Conservation (phyloP, 2,797 vertebrate genomes). For the Alca torda region DNA sequence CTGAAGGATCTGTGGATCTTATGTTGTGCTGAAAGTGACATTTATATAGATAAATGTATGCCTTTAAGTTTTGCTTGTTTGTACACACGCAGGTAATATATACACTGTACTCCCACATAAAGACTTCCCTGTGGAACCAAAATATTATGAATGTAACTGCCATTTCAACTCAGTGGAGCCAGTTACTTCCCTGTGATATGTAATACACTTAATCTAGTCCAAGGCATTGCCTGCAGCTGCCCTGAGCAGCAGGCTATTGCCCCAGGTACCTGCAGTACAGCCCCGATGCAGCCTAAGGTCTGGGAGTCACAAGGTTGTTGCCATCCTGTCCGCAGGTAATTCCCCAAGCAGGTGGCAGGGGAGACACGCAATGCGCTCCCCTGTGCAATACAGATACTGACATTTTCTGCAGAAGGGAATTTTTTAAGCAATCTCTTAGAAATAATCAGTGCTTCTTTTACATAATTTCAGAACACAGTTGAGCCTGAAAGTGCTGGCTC, state of each 20-base stretch:
- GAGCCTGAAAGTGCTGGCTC: neutral
- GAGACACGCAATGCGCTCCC: neutral
- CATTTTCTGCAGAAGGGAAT: neutral
- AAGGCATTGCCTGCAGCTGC: neutral
- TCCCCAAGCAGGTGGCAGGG: neutral
- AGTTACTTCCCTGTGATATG: neutral
- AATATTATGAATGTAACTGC: neutral
- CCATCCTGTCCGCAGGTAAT: neutral
- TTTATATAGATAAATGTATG: neutral
- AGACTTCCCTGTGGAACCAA: neutral
- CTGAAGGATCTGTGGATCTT: neutral
- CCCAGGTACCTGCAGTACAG: neutral
- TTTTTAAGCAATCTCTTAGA: neutral
- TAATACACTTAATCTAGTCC: neutral
- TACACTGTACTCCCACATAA: neutral
- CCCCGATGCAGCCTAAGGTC: neutral
- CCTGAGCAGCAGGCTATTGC: neutral
- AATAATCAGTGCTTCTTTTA: neutral
- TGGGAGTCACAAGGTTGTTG: neutral
- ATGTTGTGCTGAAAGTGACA: neutral
- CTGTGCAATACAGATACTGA: neutral
- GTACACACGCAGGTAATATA: conserved; percentile 1
- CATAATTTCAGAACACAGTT: neutral
- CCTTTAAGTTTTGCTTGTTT: conserved; percentile 24
- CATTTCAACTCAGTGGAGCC: neutral